These are phyloP conservation scores for Machimus atricapillus DNA, from an alignment of 2,888 invertebrate species.

Conservation along the genomic window DNA sequence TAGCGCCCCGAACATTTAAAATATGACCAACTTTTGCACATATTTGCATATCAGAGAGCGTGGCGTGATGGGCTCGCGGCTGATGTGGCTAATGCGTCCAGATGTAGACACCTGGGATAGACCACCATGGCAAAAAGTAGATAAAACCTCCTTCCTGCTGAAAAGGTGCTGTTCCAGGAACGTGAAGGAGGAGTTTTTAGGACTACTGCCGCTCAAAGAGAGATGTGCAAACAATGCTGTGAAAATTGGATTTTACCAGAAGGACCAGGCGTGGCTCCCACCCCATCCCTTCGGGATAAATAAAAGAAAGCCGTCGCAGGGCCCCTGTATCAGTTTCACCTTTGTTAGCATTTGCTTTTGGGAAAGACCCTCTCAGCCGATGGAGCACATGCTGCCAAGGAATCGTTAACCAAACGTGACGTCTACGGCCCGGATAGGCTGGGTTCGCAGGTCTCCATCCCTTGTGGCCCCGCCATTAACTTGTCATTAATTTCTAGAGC, in stretches of 20 bases:
- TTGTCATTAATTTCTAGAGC: conserved; percentile 35
- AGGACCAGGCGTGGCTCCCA: not conserved
- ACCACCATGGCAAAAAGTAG: not conserved
- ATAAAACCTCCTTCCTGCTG: not conserved
- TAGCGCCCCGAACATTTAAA: conserved; percentile 19
- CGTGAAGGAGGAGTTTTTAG: not conserved
- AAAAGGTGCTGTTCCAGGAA: not conserved
- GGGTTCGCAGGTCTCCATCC: conserved; percentile 28
- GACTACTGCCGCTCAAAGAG: not conserved
- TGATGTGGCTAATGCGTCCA: not conserved
- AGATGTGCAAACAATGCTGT: not conserved
- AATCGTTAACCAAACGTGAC: conserved; percentile 38
- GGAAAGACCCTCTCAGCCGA: not conserved
- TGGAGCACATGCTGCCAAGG: conserved; percentile 18
- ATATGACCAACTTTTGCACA: conserved; percentile 23
- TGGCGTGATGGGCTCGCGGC: not conserved
- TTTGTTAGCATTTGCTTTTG: conserved; percentile 22
- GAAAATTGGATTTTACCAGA: not conserved
- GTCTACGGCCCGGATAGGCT: conserved; percentile 8
- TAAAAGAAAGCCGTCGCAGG: not conserved
- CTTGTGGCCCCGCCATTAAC: conserved; percentile 36
- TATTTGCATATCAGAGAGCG: conserved; percentile 24
- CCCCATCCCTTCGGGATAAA: not conserved
- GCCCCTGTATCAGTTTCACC: conserved; percentile 10
- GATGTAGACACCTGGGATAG: not conserved